Evolutionary conservation across 2,113 vertebrate genomes (phyloP).

Genomic region (Probosciger aterrimus): DNA sequence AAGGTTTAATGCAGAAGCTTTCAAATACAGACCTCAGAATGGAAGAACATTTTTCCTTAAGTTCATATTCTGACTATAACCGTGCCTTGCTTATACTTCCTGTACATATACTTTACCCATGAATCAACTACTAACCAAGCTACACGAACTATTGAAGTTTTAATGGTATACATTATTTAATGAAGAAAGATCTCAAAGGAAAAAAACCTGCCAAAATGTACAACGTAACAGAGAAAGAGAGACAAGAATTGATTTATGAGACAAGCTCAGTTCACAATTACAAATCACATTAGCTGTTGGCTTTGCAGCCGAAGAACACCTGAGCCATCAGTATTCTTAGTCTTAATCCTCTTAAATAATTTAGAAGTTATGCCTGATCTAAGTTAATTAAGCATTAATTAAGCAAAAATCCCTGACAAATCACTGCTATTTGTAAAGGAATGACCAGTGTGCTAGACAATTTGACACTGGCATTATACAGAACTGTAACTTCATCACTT

Average conservation of each 20-base stretch:
- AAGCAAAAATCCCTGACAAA: constrained; percentile 35
- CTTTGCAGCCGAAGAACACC: constrained; percentile 10
- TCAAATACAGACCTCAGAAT: not conserved
- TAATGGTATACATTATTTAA: not conserved
- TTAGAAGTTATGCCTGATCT: not conserved
- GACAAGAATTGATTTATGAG: not conserved
- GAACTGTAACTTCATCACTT: not conserved
- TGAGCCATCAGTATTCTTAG: constrained; percentile 11
- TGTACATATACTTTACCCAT: not conserved
- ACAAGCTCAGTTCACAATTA: not conserved
- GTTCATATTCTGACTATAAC: not conserved
- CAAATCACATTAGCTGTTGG: not conserved
- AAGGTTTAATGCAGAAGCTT: not conserved
- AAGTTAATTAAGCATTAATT: constrained; percentile 47
- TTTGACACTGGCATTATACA: not conserved
- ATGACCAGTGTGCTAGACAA: not conserved
- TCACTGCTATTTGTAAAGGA: not conserved
- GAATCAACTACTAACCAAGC: not conserved
- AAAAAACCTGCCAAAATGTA: not conserved
- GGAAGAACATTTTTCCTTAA: not conserved
- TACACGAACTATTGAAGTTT: not conserved
- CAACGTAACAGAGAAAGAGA: not conserved
- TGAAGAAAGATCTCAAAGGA: not conserved
- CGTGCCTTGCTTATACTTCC: not conserved
- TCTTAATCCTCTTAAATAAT: not conserved